Percentiles rank a stretch among this genome's conserved stretches.
Evolutionary conservation across 2,888 invertebrate genomes (phyloP).

Genomic region (Stenichneumon culpator): DNA sequence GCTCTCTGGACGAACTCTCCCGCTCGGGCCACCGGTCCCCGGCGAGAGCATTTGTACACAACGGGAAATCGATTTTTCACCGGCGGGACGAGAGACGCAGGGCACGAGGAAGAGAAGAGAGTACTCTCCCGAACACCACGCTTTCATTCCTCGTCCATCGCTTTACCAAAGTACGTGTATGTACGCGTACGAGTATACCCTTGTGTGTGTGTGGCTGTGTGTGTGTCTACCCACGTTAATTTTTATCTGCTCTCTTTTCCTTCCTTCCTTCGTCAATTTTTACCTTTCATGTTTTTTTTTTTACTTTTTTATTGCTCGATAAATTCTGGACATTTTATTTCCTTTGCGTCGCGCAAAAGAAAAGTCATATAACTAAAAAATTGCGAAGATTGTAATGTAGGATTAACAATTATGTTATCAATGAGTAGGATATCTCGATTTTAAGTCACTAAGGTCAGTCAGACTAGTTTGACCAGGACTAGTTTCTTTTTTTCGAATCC

Average conservation of each 20-base stretch:
- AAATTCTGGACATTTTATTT: background rate
- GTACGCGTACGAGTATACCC: background rate
- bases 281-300: background rate
- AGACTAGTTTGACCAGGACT: no score
- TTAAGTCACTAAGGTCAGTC: background rate
- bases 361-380: background rate
- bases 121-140: conserved; percentile 52
- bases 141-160: conserved; percentile 58
- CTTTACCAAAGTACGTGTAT: conserved; percentile 26
- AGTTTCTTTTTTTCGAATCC: no score
- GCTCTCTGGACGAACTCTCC: conserved; percentile 63
- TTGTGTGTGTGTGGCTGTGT: conserved; percentile 1
- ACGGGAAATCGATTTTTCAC: conserved; percentile 83
- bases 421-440: background rate
- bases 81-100: conserved; percentile 68
- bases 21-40: conserved; percentile 64
- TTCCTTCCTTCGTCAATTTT: conserved; percentile 17
- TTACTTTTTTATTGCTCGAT: background rate
- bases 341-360: background rate
- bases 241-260: conserved; percentile 27
- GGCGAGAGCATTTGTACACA: conserved; percentile 74
- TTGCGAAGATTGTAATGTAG: background rate
- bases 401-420: background rate
- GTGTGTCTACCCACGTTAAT: conserved; percentile 26
- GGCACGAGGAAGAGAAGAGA: conserved; percentile 12